These are phyloP conservation scores for Apotomis betuletana DNA, from an alignment of 2,888 invertebrate species.

Conservation along the genomic window DNA sequence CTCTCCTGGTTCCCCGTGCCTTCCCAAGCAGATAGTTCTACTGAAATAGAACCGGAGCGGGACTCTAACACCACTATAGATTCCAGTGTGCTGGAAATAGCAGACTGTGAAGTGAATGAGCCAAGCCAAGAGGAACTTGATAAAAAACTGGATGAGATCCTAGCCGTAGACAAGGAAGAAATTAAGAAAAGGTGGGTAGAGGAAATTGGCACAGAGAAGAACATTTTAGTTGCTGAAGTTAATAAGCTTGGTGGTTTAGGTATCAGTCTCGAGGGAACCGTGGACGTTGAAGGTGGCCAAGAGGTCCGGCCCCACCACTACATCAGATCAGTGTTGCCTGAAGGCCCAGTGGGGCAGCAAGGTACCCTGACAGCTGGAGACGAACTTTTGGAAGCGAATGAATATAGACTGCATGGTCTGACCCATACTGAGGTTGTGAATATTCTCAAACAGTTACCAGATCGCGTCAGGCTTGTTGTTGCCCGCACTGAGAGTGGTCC, in stretches of 20 bases:
- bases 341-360: constrained; percentile 97
- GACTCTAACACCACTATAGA: constrained; percentile 92
- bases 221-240: constrained; percentile 96
- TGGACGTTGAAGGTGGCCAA: constrained; percentile 98
- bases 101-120: constrained; percentile 77
- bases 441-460: constrained; percentile 96
- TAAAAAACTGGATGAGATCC: constrained; percentile 82
- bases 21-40: constrained; percentile 85
- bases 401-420: constrained; percentile 94
- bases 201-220: constrained; percentile 91
- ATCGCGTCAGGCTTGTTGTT: constrained; percentile 95
- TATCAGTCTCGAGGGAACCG: constrained; percentile 98
- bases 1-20: constrained; percentile 93
- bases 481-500: constrained; percentile 88
- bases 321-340: constrained; percentile 96
- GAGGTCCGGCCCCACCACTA: constrained; percentile 99
- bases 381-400: constrained; percentile 98
- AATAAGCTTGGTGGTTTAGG: constrained; percentile 97
- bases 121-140: constrained; percentile 79
- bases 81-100: constrained; percentile 86
- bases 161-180: constrained; percentile 82
- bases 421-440: constrained; percentile 98
- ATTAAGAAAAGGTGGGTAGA: constrained; percentile 91
- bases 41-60: constrained; percentile 89
- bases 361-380: constrained; percentile 96